phyloP scores from a whole-genome alignment of 53 echinoderm and acorn worm species.

The Crossaster papposus region DNA sequence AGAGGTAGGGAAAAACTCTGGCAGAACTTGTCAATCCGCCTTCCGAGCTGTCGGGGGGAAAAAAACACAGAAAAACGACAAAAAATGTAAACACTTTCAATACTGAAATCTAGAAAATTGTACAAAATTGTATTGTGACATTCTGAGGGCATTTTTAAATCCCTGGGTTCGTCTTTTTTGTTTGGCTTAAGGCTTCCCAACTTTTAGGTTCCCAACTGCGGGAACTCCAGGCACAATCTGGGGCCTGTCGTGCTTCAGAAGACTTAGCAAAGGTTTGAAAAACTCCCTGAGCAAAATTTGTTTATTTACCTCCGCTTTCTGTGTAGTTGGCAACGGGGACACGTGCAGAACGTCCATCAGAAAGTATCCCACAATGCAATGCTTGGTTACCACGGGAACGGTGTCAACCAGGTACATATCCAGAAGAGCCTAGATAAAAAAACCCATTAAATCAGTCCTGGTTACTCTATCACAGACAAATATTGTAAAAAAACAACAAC shows the following conservation, averaged over 20 bases:
- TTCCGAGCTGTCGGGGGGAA: conserved; percentile 63
- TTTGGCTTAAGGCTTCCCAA: no score
- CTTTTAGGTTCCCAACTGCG: no score
- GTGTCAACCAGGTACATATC: conserved; percentile 94
- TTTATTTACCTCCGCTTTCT: conserved; percentile 67
- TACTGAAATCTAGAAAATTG: not conserved
- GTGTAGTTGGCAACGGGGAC: conserved; percentile 61
- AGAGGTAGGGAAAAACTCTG: conserved; percentile 85
- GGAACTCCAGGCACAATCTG: no score
- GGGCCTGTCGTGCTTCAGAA: no score
- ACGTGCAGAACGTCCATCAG: conserved; percentile 80
- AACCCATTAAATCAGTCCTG: not conserved
- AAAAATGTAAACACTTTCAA: not conserved
- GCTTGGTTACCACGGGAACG: conserved; percentile 87
- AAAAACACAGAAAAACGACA: not conserved
- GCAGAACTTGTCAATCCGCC: conserved; percentile 78
- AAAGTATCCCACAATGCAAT: conserved; percentile 99
- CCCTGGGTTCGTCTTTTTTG: no score
- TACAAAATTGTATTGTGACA: no score
- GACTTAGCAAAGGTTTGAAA: no score
- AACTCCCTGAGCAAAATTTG: no score
- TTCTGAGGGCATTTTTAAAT: no score
- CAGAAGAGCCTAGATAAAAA: conserved; percentile 73
- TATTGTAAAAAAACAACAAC: no score
- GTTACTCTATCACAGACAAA: not conserved